These are phyloP conservation scores for Seriola aureovittata DNA, from an alignment of 2,113 vertebrate species.

Conservation along the genomic window DNA sequence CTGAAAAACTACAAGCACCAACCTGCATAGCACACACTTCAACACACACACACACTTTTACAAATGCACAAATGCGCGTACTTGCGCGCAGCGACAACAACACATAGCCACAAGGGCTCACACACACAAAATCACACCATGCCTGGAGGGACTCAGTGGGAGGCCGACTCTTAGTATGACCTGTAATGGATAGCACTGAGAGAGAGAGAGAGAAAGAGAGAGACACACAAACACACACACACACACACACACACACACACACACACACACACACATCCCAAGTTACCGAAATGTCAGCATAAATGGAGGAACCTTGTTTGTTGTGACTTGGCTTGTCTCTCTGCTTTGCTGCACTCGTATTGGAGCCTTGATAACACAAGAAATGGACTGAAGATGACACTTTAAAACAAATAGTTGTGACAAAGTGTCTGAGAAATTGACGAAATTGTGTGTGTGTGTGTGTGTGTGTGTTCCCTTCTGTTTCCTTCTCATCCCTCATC, in stretches of 20 bases:
- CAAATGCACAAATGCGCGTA: neutral
- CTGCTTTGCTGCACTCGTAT: conserved; percentile 49
- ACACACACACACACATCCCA: conserved; percentile 12
- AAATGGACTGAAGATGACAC: conserved; percentile 59
- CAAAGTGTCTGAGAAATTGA: conserved; percentile 36
- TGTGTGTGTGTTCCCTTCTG: neutral
- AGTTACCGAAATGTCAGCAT: conserved; percentile 44
- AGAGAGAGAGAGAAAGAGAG: conserved; percentile 39
- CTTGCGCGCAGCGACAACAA: conserved; percentile 10
- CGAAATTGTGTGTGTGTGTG: neutral
- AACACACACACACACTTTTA: neutral
- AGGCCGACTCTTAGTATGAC: conserved; percentile 57
- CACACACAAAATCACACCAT: conserved; percentile 25
- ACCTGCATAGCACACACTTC: conserved; percentile 6
- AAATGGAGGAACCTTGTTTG: conserved; percentile 64
- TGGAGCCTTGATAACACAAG: conserved; percentile 39
- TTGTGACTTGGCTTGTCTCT: conserved; percentile 68
- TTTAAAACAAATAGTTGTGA: conserved; percentile 44
- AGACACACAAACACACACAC: conserved; percentile 22
- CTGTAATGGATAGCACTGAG: conserved; percentile 67
- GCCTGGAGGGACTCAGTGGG: conserved; percentile 61
- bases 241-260: conserved; percentile 16
- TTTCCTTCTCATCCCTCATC: conserved; percentile 1
- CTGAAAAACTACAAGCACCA: conserved; percentile 16
- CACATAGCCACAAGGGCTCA: conserved; percentile 42